Evolutionary conservation across 2,113 vertebrate species (phyloP).

Genomic region (Onychostruthus taczanowskii): DNA sequence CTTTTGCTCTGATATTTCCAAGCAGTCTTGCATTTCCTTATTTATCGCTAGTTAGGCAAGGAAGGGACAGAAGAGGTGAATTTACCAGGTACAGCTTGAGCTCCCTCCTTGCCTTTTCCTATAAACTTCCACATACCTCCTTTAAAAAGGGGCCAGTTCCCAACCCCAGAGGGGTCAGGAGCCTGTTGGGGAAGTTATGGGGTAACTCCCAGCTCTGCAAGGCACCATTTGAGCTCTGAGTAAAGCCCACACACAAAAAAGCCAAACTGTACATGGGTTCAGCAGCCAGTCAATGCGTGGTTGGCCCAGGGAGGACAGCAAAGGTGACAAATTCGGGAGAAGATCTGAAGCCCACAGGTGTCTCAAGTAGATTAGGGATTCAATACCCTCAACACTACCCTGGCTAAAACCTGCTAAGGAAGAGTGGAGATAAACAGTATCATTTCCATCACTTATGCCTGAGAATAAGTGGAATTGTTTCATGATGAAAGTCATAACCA

Average conservation of each 20-base stretch:
- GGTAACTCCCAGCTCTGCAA: not conserved
- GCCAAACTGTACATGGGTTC: not conserved
- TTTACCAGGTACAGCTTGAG: not conserved
- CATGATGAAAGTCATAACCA: not conserved
- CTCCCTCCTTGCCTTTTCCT: not conserved
- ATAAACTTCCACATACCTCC: not conserved
- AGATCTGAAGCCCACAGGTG: not conserved
- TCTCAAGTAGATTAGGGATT: not conserved
- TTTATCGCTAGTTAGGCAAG: not conserved
- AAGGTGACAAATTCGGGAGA: not conserved
- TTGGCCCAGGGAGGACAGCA: not conserved
- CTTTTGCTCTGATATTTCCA: slow-evolving; percentile 13
- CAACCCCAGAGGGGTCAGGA: not conserved
- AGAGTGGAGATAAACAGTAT: not conserved
- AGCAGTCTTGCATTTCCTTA: not conserved
- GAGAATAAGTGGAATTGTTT: not conserved
- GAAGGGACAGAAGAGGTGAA: not conserved
- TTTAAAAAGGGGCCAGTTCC: not conserved
- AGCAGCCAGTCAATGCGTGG: not conserved
- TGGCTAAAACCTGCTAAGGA: not conserved
- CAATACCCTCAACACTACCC: not conserved
- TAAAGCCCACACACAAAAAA: not conserved
- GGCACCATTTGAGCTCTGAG: not conserved
- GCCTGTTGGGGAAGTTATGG: rapidly evolving
- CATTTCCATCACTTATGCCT: not conserved